A percentile compares a stretch with the other conserved stretches of the same genome.
These are phyloP conservation scores for Catagonus wagneri DNA, from an alignment of 2,113 vertebrate species.

Conservation along the genomic window DNA sequence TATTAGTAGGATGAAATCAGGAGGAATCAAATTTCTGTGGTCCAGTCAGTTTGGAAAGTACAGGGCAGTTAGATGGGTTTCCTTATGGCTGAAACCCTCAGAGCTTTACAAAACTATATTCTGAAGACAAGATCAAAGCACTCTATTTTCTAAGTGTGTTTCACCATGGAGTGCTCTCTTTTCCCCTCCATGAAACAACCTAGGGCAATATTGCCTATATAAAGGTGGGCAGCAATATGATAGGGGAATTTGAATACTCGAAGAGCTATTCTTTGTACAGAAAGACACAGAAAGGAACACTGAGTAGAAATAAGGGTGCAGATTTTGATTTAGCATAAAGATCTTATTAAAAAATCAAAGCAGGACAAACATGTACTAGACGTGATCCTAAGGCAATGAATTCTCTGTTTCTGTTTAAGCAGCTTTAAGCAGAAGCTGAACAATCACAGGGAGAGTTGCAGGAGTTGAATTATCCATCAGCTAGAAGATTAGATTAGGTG, in stretches of 20 bases:
- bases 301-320: neutral
- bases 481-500: neutral
- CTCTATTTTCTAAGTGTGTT: neutral
- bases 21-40: neutral
- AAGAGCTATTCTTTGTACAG: neutral
- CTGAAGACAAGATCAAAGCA: slow-evolving; percentile 5
- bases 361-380: neutral
- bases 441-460: neutral
- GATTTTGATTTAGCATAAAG: slow-evolving; percentile 18
- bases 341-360: slow-evolving; percentile 34
- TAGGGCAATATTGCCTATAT: neutral
- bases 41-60: neutral
- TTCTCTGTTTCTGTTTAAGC: neutral
- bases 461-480: neutral
- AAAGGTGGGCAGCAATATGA: neutral
- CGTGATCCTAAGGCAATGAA: neutral
- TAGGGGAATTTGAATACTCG: neutral
- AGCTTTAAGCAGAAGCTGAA: slow-evolving; percentile 29
- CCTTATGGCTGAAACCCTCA: neutral
- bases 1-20: neutral
- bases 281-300: neutral
- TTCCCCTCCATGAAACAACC: fast-evolving
- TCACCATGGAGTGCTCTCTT: neutral
- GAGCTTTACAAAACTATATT: neutral
- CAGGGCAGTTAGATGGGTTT: neutral